phyloP scores from a whole-genome alignment of 2,797 vertebrate species.

The Coluber constrictor region DNA sequence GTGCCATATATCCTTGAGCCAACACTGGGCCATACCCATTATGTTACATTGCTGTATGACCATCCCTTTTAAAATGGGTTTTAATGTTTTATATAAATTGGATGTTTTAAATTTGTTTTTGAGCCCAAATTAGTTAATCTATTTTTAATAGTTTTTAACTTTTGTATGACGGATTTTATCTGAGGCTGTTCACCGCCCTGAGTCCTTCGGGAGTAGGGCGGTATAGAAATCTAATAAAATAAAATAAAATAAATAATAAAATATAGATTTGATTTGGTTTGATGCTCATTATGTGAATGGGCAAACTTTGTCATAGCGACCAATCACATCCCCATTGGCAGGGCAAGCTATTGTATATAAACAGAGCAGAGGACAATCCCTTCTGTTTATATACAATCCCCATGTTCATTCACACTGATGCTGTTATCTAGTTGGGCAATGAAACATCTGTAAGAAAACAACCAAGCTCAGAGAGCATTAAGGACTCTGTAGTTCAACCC shows the following conservation, averaged over 20 bases:
- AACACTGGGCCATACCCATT: background rate
- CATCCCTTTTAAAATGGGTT: background rate
- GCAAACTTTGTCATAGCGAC: background rate
- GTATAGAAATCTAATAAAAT: too few relatives aligned
- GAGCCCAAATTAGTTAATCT: too few relatives aligned
- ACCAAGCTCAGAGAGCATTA: background rate
- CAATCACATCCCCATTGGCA: background rate
- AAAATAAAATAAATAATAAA: too few relatives aligned
- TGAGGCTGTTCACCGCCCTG: too few relatives aligned
- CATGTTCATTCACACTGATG: background rate
- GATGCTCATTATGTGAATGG: background rate
- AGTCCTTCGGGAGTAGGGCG: too few relatives aligned
- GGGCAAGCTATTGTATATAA: background rate
- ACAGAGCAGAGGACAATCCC: background rate
- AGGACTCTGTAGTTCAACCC: background rate
- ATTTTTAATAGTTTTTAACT: too few relatives aligned
- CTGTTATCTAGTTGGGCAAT: background rate
- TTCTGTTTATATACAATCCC: background rate
- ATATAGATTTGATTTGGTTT: background rate
- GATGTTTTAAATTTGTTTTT: too few relatives aligned
- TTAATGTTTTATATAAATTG: too few relatives aligned
- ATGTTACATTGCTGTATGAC: background rate
- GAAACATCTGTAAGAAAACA: background rate
- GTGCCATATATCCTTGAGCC: background rate
- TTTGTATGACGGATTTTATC: too few relatives aligned